Conservation (phyloP, 2,797 vertebrate genomes). For the Prionace glauca region DNA sequence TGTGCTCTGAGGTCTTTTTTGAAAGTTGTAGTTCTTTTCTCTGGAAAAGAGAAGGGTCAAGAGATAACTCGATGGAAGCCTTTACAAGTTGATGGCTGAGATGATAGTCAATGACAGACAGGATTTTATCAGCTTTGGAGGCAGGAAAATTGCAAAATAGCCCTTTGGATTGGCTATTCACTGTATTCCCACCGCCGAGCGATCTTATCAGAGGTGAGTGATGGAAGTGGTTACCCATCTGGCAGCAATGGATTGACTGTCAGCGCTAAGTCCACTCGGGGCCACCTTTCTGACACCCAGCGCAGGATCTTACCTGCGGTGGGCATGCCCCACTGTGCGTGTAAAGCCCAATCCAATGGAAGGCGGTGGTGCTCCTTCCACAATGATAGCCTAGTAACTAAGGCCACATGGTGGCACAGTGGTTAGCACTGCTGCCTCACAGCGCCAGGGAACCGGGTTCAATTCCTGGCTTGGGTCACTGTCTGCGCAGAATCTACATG, state of each 20-base stretch:
- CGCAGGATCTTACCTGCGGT: too few species aligned
- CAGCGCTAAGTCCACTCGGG: background rate
- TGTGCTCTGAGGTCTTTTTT: background rate
- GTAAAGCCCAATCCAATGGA: background rate
- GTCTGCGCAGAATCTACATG: too few species aligned
- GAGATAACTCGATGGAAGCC: background rate
- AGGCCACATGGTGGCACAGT: too few species aligned
- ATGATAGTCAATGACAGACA: too few species aligned
- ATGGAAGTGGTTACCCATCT: too few species aligned
- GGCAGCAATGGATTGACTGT: too few species aligned
- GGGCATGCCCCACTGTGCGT: background rate
- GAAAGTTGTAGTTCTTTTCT: background rate
- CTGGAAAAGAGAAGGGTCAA: background rate
- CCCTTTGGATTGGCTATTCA: too few species aligned
- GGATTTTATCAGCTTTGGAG: background rate
- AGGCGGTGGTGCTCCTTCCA: background rate
- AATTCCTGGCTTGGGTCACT: too few species aligned
- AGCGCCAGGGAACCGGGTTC: too few species aligned
- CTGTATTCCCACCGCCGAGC: too few species aligned
- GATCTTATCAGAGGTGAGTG: too few species aligned
- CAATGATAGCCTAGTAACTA: background rate
- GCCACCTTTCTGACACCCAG: background rate
- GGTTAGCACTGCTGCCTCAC: too few species aligned
- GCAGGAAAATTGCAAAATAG: background rate
- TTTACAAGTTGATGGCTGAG: background rate